A percentile compares a stretch with the other conserved stretches of the same genome.
These are phyloP conservation scores for Struthio camelus DNA, from an alignment of 2,113 vertebrate genomes.

Conservation along the genomic window DNA sequence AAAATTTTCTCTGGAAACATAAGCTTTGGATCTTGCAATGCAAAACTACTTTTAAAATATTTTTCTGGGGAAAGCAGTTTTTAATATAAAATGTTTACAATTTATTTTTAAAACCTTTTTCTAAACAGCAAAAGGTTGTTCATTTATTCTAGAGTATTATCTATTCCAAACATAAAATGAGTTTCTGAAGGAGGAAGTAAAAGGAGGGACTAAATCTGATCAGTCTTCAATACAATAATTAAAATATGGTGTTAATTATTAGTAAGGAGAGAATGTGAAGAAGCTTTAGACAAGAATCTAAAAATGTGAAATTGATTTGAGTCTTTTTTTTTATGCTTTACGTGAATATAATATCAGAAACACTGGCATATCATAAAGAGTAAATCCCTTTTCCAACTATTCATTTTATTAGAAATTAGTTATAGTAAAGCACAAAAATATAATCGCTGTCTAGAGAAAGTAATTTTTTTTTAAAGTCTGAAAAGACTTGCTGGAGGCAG, in stretches of 20 bases:
- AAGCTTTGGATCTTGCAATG: not conserved
- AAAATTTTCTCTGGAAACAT: not conserved
- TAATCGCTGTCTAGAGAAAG: not conserved
- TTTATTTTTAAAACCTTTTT: not conserved
- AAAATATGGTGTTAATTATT: not conserved
- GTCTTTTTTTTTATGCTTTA: not conserved
- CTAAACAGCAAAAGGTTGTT: not conserved
- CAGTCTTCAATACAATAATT: not conserved
- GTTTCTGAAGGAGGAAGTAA: not conserved
- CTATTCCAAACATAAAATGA: not conserved
- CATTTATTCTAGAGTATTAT: not conserved
- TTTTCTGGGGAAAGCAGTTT: not conserved
- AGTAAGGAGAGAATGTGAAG: not conserved
- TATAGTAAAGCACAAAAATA: not conserved
- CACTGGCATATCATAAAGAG: not conserved
- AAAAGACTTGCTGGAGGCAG: not conserved
- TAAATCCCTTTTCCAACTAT: not conserved
- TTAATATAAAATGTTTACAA: not conserved
- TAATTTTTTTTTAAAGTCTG: not conserved
- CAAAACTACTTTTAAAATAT: not conserved
- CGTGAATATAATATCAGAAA: not conserved
- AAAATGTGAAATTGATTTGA: not conserved
- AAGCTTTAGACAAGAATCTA: not conserved
- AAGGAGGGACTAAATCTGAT: not conserved
- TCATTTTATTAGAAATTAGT: conserved; percentile 8